Percentiles rank a stretch among this genome's conserved stretches.
phyloP scores from a whole-genome alignment of 2,113 vertebrate genomes.

The Gavialis gangeticus region DNA sequence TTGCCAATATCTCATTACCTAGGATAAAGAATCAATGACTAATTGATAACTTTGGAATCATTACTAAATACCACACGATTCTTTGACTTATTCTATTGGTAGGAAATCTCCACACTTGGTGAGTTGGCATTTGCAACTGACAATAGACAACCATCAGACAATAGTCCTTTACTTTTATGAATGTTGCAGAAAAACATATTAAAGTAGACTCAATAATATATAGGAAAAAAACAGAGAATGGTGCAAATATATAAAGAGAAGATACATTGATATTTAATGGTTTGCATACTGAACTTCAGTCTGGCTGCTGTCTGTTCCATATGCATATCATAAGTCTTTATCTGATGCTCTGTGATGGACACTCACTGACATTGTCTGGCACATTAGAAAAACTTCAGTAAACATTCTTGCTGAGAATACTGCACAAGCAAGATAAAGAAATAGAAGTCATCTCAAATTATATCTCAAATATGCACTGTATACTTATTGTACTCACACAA shows the following conservation, averaged over 20 bases:
- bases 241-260: not conserved
- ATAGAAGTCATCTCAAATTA: not conserved
- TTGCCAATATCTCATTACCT: slow-evolving; percentile 47
- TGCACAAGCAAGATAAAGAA: slow-evolving; percentile 9
- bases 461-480: not conserved
- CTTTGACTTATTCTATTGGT: not conserved
- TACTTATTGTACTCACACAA: not conserved
- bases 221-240: not conserved
- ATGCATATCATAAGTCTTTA: not conserved
- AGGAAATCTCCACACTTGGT: slow-evolving; percentile 27
- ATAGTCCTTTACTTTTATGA: not conserved
- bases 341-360: not conserved
- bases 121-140: not conserved
- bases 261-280: not conserved
- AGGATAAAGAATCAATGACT: slow-evolving; percentile 38
- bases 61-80: slow-evolving; percentile 24
- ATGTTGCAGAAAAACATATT: not conserved
- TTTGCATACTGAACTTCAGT: not conserved
- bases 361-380: not conserved
- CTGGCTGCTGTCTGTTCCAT: not conserved
- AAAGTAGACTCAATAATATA: not conserved
- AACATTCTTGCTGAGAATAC: not conserved
- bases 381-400: slow-evolving; percentile 1
- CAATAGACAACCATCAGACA: not conserved
- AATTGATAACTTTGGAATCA: slow-evolving; percentile 39